Evolutionary conservation across 2,888 invertebrate species (phyloP).

Genomic region (Theretra japonica): DNA sequence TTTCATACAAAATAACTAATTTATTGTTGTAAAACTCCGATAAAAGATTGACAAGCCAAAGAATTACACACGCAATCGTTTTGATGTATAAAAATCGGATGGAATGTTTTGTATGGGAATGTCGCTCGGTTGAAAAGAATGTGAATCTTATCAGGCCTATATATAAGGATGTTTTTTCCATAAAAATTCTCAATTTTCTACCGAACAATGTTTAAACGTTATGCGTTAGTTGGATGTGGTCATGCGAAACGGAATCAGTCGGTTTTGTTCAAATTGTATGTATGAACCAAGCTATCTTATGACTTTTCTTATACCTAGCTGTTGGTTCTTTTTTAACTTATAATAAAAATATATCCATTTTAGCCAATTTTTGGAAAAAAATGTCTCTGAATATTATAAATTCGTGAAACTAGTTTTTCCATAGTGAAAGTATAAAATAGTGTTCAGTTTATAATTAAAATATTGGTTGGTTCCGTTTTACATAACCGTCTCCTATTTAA

Average conservation of each 20-base stretch:
- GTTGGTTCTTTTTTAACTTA: background rate
- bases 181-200: conserved; percentile 24
- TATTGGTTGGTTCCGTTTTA: background rate
- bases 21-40: conserved; percentile 3
- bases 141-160: conserved; percentile 25
- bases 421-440: background rate
- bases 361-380: too few species aligned
- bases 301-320: background rate
- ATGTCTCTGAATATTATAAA: too few species aligned
- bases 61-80: conserved; percentile 11
- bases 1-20: conserved; percentile 13
- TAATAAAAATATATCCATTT: background rate
- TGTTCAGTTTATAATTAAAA: background rate
- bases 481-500: conserved; percentile 41
- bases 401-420: too few species aligned
- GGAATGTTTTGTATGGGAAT: conserved; percentile 2
- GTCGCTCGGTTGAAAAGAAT: background rate
- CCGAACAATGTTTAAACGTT: conserved; percentile 26
- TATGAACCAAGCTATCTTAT: background rate
- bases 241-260: background rate
- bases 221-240: conserved; percentile 20
- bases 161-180: conserved; percentile 24
- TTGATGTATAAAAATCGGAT: conserved; percentile 3
- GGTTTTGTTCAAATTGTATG: background rate
- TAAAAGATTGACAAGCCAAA: conserved; percentile 5